Evolutionary conservation across 2,888 invertebrate species (phyloP).

Genomic region (Timema cristinae): DNA sequence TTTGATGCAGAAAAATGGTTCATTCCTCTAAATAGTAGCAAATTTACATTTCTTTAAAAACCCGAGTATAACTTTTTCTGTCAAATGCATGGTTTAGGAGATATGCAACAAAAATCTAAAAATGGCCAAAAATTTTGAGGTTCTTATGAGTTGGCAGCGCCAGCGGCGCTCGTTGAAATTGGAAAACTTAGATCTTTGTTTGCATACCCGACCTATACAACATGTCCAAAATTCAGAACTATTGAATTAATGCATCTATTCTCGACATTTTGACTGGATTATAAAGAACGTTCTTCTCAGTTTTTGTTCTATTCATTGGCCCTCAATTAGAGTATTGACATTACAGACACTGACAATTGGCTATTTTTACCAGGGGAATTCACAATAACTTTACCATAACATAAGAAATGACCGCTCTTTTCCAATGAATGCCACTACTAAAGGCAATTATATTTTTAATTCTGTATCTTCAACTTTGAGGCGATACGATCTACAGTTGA

Average conservation of each 20-base stretch:
- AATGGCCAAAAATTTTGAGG: not conserved
- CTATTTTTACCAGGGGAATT: no score
- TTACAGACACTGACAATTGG: no score
- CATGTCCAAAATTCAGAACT: not conserved
- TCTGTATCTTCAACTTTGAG: no score
- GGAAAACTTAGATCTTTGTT: not conserved
- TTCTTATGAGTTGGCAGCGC: not conserved
- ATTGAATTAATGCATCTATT: conserved; percentile 1
- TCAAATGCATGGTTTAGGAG: not conserved
- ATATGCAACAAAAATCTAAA: not conserved
- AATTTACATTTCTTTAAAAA: not conserved
- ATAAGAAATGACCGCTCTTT: no score
- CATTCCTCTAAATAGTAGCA: not conserved
- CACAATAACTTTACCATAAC: no score
- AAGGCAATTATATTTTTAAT: no score
- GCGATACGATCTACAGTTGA: no score
- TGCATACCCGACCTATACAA: not conserved
- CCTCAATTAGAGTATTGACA: no score
- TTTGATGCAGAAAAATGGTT: not conserved
- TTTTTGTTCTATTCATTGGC: no score
- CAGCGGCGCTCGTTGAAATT: not conserved
- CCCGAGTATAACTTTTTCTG: not conserved
- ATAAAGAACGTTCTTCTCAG: no score
- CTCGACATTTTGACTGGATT: not conserved
- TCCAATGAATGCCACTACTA: no score